Evolutionary conservation across 1,140 invertebrate species (phyloP).

Genomic region (Samia ricini): DNA sequence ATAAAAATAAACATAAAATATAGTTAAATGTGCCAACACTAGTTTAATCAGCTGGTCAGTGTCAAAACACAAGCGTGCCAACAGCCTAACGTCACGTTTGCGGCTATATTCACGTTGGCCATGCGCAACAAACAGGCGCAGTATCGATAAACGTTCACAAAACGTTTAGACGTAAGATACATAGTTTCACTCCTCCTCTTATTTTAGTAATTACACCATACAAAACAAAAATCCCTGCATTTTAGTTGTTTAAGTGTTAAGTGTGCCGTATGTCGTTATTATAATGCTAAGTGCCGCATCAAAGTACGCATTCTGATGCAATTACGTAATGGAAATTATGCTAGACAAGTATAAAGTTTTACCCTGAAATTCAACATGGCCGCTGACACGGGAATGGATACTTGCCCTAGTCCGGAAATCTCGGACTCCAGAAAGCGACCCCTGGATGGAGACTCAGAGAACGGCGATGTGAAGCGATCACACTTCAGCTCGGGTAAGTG

Average conservation of each 20-base stretch:
- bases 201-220: conserved; percentile 69
- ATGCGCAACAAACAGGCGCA: conserved; percentile 66
- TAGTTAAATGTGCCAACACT: conserved; percentile 45
- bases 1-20: too few species aligned
- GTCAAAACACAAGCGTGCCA: conserved; percentile 62
- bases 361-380: conserved; percentile 83
- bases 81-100: conserved; percentile 36
- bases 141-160: conserved; percentile 75
- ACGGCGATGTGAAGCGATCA: conserved; percentile 91
- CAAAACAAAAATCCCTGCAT: conserved; percentile 53
- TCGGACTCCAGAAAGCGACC: conserved; percentile 91
- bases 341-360: conserved; percentile 75
- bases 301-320: conserved; percentile 66
- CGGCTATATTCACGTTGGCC: conserved; percentile 60
- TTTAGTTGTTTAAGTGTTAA: conserved; percentile 73
- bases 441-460: conserved; percentile 90
- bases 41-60: conserved; percentile 66
- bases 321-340: conserved; percentile 76
- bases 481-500: conserved; percentile 91
- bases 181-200: conserved; percentile 72
- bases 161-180: conserved; percentile 73
- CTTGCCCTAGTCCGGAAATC: conserved; percentile 89
- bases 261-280: conserved; percentile 58
- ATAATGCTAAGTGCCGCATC: conserved; percentile 68
- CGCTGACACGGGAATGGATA: conserved; percentile 89